A percentile compares a stretch with the other conserved stretches of the same genome.
These are phyloP conservation scores for Drosophila orosa DNA, from an alignment of 1,140 invertebrate genomes.

Conservation along the genomic window DNA sequence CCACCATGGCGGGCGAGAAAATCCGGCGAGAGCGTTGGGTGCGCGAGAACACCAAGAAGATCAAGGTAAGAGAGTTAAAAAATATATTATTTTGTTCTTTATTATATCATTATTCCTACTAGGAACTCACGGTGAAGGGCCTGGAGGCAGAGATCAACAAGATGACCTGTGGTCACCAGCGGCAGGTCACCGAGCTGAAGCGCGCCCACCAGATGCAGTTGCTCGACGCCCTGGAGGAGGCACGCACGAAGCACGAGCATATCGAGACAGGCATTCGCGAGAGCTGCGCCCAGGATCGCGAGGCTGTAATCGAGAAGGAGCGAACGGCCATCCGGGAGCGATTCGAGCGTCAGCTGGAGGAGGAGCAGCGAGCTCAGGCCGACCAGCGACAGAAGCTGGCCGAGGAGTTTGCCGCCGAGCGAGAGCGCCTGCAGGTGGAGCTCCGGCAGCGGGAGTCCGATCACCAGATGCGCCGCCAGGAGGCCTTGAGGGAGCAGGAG, in stretches of 20 bases:
- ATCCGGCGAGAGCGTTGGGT: slow-evolving; percentile 88
- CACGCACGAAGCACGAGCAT: slow-evolving; percentile 84
- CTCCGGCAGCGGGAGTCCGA: slow-evolving; percentile 83
- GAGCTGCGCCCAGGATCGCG: slow-evolving; percentile 85
- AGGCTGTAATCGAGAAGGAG: slow-evolving; percentile 85
- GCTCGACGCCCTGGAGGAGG: slow-evolving; percentile 79
- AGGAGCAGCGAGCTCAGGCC: slow-evolving; percentile 85
- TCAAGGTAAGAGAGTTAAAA: slow-evolving; percentile 85
- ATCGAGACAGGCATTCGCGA: slow-evolving; percentile 85
- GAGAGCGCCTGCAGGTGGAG: slow-evolving; percentile 83
- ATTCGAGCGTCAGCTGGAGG: slow-evolving; percentile 86
- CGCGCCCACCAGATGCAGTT: slow-evolving; percentile 86
- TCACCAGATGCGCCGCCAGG: slow-evolving; percentile 60
- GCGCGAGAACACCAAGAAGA: slow-evolving; percentile 89
- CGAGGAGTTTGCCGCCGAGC: slow-evolving; percentile 84
- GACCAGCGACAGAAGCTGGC: slow-evolving; percentile 85
- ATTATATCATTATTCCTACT: not conserved
- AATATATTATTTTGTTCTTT: not conserved
- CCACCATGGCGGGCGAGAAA: slow-evolving; percentile 88
- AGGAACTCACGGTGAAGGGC: slow-evolving; percentile 90
- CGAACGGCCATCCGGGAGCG: slow-evolving; percentile 84
- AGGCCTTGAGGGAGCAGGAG: slow-evolving; percentile 72
- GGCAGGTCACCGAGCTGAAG: slow-evolving; percentile 86
- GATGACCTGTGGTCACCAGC: slow-evolving; percentile 87
- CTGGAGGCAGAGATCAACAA: slow-evolving; percentile 89